A percentile compares a stretch with the other conserved stretches of the same genome.
Evolutionary conservation across 2,797 vertebrate genomes (phyloP).

Genomic region (Macropodus opercularis): DNA sequence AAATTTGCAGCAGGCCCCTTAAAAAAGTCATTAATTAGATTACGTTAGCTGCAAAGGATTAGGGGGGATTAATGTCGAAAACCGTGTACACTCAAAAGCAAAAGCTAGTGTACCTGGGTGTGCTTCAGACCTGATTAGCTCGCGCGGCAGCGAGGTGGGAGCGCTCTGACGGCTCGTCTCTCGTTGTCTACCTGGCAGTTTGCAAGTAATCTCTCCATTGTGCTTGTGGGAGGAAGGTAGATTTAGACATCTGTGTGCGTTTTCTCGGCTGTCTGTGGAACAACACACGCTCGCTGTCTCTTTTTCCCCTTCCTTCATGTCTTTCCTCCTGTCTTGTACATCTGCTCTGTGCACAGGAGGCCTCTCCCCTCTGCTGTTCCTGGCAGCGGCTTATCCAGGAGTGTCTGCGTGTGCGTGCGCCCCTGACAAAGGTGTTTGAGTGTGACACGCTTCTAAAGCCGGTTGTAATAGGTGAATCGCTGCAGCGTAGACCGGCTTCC

Average conservation of each 20-base stretch:
- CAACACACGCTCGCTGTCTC: conserved; percentile 46
- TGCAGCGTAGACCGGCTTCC: conserved; percentile 70
- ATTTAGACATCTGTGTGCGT: conserved; percentile 75
- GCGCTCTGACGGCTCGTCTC: conserved; percentile 60
- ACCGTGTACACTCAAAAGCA: conserved; percentile 71
- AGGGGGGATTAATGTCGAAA: conserved; percentile 80
- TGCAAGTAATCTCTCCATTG: conserved; percentile 79
- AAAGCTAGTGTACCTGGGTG: conserved; percentile 78
- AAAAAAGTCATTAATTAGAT: conserved; percentile 82
- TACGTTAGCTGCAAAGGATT: conserved; percentile 80
- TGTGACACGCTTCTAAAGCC: conserved; percentile 54
- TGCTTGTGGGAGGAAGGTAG: conserved; percentile 67
- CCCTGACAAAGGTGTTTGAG: no score
- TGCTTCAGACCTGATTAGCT: conserved; percentile 72
- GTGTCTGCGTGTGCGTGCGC: conserved; percentile 45
- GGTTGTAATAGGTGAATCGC: conserved; percentile 77
- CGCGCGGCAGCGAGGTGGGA: conserved; percentile 48
- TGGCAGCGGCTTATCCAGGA: conserved; percentile 61
- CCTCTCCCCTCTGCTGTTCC: conserved; percentile 53
- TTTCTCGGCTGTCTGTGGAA: conserved; percentile 61
- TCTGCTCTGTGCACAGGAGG: conserved; percentile 54
- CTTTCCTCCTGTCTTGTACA: conserved; percentile 56
- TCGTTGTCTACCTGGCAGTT: conserved; percentile 80
- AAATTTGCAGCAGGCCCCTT: conserved; percentile 50
- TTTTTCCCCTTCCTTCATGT: conserved; percentile 27